Conservation (phyloP, 2,797 vertebrate genomes). For the Notamacropus eugenii region DNA sequence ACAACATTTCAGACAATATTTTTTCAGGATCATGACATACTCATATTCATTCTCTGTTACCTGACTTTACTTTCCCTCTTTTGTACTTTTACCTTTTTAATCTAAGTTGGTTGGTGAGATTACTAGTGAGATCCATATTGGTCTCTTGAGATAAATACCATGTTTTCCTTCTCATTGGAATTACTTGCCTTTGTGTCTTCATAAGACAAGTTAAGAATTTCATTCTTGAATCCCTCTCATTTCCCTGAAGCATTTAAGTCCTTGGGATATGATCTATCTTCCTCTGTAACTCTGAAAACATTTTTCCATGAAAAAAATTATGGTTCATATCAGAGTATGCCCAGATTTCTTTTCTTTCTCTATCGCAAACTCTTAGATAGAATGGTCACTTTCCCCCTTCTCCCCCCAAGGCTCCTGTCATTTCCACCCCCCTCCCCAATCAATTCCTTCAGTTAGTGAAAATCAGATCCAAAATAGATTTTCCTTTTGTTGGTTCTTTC, state of each 20-base stretch:
- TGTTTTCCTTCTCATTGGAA: not conserved
- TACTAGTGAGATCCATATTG: not conserved
- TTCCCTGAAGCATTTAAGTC: not conserved
- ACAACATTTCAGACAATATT: not conserved
- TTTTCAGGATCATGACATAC: not conserved
- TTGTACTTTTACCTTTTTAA: not conserved
- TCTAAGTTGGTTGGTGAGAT: not conserved
- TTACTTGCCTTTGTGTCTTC: not conserved
- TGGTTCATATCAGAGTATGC: not conserved
- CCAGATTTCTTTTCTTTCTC: not conserved
- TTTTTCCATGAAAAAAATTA: too few species aligned
- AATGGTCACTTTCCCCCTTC: not conserved
- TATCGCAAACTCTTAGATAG: not conserved
- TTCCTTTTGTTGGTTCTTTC: not conserved
- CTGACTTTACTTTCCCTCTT: not conserved
- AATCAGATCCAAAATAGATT: not conserved
- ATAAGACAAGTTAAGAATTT: not conserved
- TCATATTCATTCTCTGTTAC: not conserved
- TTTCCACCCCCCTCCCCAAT: not conserved
- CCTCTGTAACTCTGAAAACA: not conserved
- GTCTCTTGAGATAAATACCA: not conserved
- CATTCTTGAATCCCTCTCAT: not conserved
- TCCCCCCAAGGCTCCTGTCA: not conserved
- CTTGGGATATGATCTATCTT: not conserved
- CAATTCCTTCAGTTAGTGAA: not conserved